Percentiles rank a stretch among this genome's conserved stretches.
phyloP scores from a whole-genome alignment of 2,888 invertebrate species.

The Galerucella calmariensis region DNA sequence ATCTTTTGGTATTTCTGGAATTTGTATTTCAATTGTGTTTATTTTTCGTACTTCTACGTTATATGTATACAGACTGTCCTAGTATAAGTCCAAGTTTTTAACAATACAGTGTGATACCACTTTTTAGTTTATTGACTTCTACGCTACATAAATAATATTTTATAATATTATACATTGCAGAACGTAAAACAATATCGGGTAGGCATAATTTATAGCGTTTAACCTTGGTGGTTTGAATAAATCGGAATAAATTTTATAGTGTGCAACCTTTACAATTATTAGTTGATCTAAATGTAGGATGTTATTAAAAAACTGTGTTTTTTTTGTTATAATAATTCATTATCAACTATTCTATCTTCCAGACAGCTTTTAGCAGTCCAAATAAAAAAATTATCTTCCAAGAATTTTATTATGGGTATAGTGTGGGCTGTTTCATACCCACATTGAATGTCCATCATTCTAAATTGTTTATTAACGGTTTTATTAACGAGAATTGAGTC shows the following conservation, averaged over 20 bases:
- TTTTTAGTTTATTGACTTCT: not conserved
- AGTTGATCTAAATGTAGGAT: not conserved
- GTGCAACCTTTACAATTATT: not conserved
- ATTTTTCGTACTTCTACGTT: not conserved
- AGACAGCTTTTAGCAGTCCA: not conserved
- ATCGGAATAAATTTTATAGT: not conserved
- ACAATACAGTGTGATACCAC: too few relatives aligned
- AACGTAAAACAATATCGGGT: not conserved
- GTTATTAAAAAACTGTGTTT: not conserved
- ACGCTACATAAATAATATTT: not conserved
- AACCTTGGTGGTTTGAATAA: not conserved
- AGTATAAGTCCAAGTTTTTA: too few relatives aligned
- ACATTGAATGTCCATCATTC: constrained; percentile 9
- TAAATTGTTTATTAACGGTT: constrained; percentile 6
- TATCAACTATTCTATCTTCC: too few relatives aligned
- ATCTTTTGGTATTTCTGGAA: not conserved
- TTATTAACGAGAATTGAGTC: constrained; percentile 1
- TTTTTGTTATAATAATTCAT: too few relatives aligned
- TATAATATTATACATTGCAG: not conserved
- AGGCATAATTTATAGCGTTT: not conserved
- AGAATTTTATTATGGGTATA: not conserved
- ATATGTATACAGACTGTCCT: too few relatives aligned
- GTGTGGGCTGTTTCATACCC: constrained; percentile 1
- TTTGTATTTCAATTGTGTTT: not conserved
- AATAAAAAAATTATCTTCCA: not conserved